Percentiles rank a stretch among this genome's conserved stretches.
Conservation (phyloP, 1,140 invertebrate genomes). For the Cyrtorhinus lividipennis region DNA sequence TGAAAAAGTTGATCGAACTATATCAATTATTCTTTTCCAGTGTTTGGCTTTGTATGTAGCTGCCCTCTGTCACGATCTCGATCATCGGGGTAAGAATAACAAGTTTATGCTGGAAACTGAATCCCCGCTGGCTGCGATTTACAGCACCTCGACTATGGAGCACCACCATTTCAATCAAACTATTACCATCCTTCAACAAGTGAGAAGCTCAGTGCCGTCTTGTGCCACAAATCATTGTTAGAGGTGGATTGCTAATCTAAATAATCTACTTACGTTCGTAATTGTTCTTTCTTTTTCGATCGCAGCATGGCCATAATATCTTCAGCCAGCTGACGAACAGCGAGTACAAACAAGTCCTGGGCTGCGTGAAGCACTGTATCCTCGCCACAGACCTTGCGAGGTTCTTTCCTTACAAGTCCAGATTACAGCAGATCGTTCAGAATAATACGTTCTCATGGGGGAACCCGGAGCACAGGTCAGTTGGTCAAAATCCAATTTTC, state of each 20-base stretch:
- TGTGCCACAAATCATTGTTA: too few relatives aligned
- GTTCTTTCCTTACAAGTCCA: slow-evolving; percentile 61
- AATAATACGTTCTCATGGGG: slow-evolving; percentile 44
- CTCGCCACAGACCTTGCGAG: slow-evolving; percentile 66
- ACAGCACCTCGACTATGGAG: slow-evolving; percentile 69
- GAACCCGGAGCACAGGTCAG: slow-evolving; percentile 43
- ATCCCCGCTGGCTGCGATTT: slow-evolving; percentile 64
- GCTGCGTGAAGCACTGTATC: slow-evolving; percentile 64
- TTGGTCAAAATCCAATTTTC: not conserved
- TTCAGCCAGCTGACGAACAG: slow-evolving; percentile 52
- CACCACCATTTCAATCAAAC: slow-evolving; percentile 82
- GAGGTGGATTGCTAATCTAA: too few relatives aligned
- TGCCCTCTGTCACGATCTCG: slow-evolving; percentile 68
- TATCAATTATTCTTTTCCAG: slow-evolving; percentile 36
- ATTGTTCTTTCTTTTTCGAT: too few relatives aligned
- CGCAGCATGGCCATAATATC: slow-evolving; percentile 65
- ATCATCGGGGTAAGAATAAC: slow-evolving; percentile 71
- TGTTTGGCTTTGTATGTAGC: slow-evolving; percentile 59
- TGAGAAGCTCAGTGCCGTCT: too few relatives aligned
- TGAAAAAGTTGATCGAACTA: too few relatives aligned
- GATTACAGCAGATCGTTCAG: slow-evolving; percentile 41
- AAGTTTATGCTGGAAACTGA: slow-evolving; percentile 69
- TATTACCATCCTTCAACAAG: slow-evolving; percentile 66
- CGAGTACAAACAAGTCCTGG: slow-evolving; percentile 63
- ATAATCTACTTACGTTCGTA: too few relatives aligned